Percentiles rank a stretch among this genome's conserved stretches.
Conservation (phyloP, 2,113 vertebrate species). For the Marcusenius ussheri region DNA sequence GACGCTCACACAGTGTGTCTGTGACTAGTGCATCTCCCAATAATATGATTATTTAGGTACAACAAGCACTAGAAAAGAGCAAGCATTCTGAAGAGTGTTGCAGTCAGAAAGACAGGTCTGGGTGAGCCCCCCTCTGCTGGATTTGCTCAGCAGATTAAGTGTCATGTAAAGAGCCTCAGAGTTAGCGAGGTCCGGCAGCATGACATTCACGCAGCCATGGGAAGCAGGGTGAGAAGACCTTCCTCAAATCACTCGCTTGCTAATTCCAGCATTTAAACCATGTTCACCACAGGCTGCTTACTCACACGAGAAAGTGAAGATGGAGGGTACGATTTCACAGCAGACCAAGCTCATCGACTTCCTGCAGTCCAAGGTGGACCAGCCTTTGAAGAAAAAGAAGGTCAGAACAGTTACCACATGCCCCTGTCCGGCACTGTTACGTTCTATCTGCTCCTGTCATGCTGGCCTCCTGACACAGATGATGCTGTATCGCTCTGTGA, state of each 20-base stretch:
- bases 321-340: constrained; percentile 98
- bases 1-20: neutral
- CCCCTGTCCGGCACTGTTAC: neutral
- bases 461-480: neutral
- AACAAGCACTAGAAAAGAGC: neutral
- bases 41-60: neutral
- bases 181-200: neutral
- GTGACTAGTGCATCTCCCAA: neutral
- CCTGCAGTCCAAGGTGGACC: constrained; percentile 94
- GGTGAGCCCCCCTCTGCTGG: neutral
- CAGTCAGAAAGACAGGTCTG: neutral
- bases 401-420: constrained; percentile 51
- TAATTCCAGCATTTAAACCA: constrained; percentile 2
- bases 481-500: neutral
- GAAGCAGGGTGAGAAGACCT: neutral
- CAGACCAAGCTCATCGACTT: constrained; percentile 99
- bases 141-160: neutral
- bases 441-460: neutral
- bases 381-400: constrained; percentile 98
- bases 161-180: neutral
- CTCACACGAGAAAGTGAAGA: constrained; percentile 98
- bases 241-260: neutral
- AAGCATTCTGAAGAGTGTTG: neutral
- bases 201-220: neutral
- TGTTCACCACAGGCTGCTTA: constrained; percentile 82